These are phyloP conservation scores for Ptychochromis oligacanthus DNA, from an alignment of 2,113 vertebrate species.

Conservation along the genomic window DNA sequence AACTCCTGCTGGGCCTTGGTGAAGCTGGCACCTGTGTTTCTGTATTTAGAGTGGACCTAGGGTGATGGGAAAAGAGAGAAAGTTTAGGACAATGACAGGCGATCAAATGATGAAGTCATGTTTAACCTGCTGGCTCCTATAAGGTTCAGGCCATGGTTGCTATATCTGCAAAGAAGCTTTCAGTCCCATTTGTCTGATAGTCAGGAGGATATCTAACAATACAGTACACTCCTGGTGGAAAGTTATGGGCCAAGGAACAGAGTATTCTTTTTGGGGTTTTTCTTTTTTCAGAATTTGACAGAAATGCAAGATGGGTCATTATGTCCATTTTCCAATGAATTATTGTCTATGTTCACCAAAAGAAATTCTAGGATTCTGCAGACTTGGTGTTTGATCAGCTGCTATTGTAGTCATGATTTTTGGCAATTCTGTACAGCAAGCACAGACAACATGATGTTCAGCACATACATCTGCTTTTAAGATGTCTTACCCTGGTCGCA, in stretches of 20 bases:
- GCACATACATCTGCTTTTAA: background rate
- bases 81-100: background rate
- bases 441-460: background rate
- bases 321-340: background rate
- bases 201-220: background rate
- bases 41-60: constrained; percentile 93
- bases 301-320: background rate
- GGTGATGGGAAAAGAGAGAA: background rate
- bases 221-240: background rate
- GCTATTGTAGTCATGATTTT: no score
- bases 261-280: background rate
- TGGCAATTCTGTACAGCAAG: background rate
- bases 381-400: no score
- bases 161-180: background rate
- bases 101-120: background rate
- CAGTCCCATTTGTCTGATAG: background rate
- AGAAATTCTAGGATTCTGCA: background rate
- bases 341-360: background rate
- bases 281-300: background rate
- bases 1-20: constrained; percentile 95
- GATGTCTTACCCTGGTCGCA: no score
- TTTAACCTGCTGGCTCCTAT: background rate
- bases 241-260: background rate
- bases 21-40: constrained; percentile 93
- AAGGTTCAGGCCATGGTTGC: background rate